A percentile compares a stretch with the other conserved stretches of the same genome.
These are phyloP conservation scores for Habrosyne pyritoides DNA, from an alignment of 2,888 invertebrate species.

Conservation along the genomic window DNA sequence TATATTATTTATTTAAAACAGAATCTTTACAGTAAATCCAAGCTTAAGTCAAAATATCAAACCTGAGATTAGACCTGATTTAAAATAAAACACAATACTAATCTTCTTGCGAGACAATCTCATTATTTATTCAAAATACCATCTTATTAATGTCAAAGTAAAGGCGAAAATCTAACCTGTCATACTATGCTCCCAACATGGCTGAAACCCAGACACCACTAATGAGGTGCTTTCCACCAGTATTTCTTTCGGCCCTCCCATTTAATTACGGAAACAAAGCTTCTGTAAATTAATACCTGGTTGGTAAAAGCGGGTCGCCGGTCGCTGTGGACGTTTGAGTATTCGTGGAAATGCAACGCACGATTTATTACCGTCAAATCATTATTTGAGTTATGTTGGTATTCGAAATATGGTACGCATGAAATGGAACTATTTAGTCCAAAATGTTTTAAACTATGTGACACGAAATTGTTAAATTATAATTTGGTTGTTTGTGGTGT, in stretches of 20 bases:
- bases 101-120: neutral
- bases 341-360: neutral
- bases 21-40: neutral
- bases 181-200: neutral
- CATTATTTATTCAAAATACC: neutral
- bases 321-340: neutral
- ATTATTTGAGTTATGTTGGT: conserved; percentile 10
- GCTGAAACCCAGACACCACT: conserved; percentile 20
- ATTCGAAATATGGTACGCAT: neutral
- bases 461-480: too few species aligned
- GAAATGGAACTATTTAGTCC: too few species aligned
- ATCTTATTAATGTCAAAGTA: neutral
- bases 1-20: neutral
- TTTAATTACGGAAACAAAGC: conserved; percentile 38
- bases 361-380: neutral
- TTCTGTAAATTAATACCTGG: neutral
- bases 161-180: neutral
- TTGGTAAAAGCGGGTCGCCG: neutral
- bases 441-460: too few species aligned
- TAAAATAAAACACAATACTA: neutral
- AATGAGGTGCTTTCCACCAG: conserved; percentile 34
- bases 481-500: too few species aligned
- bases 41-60: neutral
- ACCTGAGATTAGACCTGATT: neutral
- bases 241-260: conserved; percentile 36